Evolutionary conservation across 2,113 vertebrate genomes (phyloP).

Genomic region (Vicugna pacos): DNA sequence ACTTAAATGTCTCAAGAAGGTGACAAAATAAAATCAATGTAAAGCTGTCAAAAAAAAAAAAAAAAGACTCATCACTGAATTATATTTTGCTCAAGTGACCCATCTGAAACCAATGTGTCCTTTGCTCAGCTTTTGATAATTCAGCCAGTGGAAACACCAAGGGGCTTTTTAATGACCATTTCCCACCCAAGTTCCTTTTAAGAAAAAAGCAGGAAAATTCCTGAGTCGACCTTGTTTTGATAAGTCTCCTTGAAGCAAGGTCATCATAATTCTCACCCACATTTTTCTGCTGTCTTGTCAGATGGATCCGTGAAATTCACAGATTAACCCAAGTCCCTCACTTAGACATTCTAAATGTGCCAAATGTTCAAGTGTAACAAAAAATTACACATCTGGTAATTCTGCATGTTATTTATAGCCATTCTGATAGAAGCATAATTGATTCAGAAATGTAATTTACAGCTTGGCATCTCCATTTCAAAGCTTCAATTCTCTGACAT

Average conservation of each 20-base stretch:
- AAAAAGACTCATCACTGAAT: conserved; percentile 6
- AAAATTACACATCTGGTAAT: conserved; percentile 84
- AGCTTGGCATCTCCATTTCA: conserved; percentile 85
- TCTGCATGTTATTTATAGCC: conserved; percentile 84
- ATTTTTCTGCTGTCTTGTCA: conserved; percentile 79
- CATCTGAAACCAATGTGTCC: conserved; percentile 39
- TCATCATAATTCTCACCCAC: conserved; percentile 64
- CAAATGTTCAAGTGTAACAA: conserved; percentile 82
- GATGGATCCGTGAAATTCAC: conserved; percentile 81
- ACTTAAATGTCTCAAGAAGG: conserved; percentile 56
- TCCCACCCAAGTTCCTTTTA: conserved; percentile 22
- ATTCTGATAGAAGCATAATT: conserved; percentile 84
- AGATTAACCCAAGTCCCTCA: conserved; percentile 81
- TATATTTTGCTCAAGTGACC: conserved; percentile 3
- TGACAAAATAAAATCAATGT: conserved; percentile 70
- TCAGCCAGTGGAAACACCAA: not conserved
- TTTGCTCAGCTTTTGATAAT: conserved; percentile 35
- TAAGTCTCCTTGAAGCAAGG: conserved; percentile 78
- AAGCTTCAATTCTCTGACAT: conserved; percentile 85
- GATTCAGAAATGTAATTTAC: conserved; percentile 88
- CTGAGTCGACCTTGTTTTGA: conserved; percentile 56
- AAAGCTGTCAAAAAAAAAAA: conserved; percentile 48
- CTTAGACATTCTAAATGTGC: conserved; percentile 74
- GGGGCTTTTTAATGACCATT: not conserved
- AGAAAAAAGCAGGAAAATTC: conserved; percentile 55